Conservation (phyloP, 1,140 invertebrate species). For the Ganaspis sp. region DNA sequence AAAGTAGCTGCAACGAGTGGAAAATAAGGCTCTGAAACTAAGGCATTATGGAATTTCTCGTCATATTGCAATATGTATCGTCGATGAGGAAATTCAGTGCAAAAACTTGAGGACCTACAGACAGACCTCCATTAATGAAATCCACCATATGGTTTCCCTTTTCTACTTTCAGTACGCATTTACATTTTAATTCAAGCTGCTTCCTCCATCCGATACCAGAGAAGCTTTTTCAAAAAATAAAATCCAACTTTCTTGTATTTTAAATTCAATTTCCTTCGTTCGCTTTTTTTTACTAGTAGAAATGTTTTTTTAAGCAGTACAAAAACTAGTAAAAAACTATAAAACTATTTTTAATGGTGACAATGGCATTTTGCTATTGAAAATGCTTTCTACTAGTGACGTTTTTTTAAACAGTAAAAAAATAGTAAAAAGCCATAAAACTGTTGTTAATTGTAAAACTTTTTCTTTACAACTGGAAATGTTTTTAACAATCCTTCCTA, state of each 20-base stretch:
- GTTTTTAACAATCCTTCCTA: too few relatives aligned
- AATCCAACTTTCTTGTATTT: not conserved
- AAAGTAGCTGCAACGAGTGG: slow-evolving; percentile 37
- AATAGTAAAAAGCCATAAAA: too few relatives aligned
- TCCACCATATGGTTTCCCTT: slow-evolving; percentile 55
- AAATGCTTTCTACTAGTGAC: too few relatives aligned
- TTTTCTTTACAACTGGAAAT: too few relatives aligned
- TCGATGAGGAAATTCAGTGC: slow-evolving; percentile 52
- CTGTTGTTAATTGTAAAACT: too few relatives aligned
- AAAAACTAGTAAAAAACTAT: too few relatives aligned
- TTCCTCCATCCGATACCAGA: not conserved
- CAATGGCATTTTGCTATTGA: too few relatives aligned
- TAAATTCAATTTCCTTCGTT: not conserved
- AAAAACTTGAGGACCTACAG: slow-evolving; percentile 46
- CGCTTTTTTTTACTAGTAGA: too few relatives aligned
- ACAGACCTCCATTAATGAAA: slow-evolving; percentile 53
- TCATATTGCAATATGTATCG: slow-evolving; percentile 55
- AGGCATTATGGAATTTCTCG: slow-evolving; percentile 53
- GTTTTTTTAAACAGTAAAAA: too few relatives aligned
- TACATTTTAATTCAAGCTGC: slow-evolving; percentile 32
- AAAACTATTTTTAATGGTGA: too few relatives aligned
- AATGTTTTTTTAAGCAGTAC: too few relatives aligned
- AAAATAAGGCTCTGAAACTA: slow-evolving; percentile 50
- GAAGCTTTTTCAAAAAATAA: slow-evolving; percentile 6
- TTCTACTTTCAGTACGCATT: slow-evolving; percentile 50